phyloP scores from a whole-genome alignment of 2,797 vertebrate species.

The Todus mexicanus region DNA sequence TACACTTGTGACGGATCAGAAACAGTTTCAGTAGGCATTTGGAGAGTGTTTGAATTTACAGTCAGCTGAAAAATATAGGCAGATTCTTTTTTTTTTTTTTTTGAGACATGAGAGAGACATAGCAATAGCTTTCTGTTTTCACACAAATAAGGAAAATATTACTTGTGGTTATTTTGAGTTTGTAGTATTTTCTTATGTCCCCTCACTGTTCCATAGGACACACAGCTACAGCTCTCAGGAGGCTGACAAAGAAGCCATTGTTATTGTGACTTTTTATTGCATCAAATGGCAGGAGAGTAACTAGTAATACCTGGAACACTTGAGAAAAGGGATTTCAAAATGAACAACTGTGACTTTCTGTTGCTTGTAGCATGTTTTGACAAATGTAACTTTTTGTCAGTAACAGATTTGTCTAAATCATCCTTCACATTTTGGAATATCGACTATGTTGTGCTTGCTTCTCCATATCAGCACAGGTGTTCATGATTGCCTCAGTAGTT shows the following conservation, averaged over 20 bases:
- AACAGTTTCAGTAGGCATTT: background rate
- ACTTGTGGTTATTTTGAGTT: background rate
- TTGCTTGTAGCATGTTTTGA: background rate
- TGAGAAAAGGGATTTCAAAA: background rate
- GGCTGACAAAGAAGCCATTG: background rate
- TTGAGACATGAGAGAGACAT: too few species aligned
- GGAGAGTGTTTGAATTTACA: background rate
- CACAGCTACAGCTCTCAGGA: background rate
- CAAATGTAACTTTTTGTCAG: background rate
- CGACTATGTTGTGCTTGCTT: background rate
- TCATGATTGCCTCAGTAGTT: background rate
- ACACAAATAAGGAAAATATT: too few species aligned
- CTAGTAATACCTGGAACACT: background rate
- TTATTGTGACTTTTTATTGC: background rate
- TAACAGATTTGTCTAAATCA: background rate
- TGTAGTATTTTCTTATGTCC: background rate
- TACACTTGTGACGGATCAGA: background rate
- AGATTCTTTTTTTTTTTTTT: too few species aligned
- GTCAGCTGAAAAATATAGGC: background rate
- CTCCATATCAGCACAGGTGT: background rate
- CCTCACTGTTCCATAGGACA: background rate
- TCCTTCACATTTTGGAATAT: background rate
- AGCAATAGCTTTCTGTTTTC: too few species aligned
- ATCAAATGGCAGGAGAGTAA: background rate
- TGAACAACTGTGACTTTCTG: background rate